Evolutionary conservation across 1,140 invertebrate genomes (phyloP), one percentile per base, ranked within the genome.

Genomic region (Drosophila obscura): DNA sequence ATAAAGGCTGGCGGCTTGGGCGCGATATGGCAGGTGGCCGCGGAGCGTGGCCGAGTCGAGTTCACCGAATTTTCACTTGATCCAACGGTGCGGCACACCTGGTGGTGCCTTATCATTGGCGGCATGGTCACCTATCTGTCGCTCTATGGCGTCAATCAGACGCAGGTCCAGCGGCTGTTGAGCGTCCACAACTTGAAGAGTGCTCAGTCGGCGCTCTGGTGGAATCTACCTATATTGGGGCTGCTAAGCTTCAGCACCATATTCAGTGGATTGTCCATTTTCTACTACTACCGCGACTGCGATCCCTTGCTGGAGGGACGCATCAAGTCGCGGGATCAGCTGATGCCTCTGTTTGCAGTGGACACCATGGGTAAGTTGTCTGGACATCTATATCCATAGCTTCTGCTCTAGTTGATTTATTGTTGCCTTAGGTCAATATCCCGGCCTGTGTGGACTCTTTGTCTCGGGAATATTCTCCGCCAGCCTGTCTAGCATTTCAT

Each of bases 391-490:
- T 19, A 19, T 19, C 19, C 19, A 19, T 2, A n/a, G 3, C 11
- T 24, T 15, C 8, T 2, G 15, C n/a, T 24, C 6, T 43, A 13
- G 28, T 31, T 43, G 22, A 74, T 16, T 45, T 45, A 15, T 7
- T n/a, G 24, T 58, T 41, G 26, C 28, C 5, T 44, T 61, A 91
- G 90, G 90, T 57, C 77, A 94, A 61, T 92, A 94, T 44, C 95
- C 95, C 22, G 97, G 96, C 8, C 71, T 97, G 28, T 93, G 96
- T 15, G 97, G 97, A n/a, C 91, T 98, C 8, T 97, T 97, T 91
- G 94, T 97, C 2, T 95, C 96, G 64, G 94, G 96, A 41, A 95
- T 98, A 43, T 97, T 97, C 80, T 96, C 96, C 77, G 97, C 96
- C 19, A 95, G 96, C 16, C 92, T 98, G 6, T 97, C 96, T 64